phyloP scores from a whole-genome alignment of 1,140 invertebrate species.

The Bombus waltoni region DNA sequence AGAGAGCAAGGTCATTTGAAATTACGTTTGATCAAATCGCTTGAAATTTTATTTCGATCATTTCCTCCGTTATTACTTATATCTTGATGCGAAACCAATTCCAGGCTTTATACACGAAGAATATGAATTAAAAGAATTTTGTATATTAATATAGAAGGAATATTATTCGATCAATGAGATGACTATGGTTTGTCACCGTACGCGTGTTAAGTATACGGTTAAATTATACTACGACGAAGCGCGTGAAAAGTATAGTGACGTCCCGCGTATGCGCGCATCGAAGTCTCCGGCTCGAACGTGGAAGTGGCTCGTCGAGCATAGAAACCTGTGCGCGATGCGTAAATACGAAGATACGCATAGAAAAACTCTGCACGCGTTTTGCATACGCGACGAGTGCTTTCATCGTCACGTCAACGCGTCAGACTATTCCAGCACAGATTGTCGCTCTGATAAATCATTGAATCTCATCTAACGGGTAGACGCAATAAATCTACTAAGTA shows the following conservation, averaged over 20 bases:
- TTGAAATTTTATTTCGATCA: no score
- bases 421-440: conserved; percentile 40
- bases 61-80: background rate
- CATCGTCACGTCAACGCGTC: background rate
- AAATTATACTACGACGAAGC: background rate
- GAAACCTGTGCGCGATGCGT: background rate
- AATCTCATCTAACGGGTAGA: conserved; percentile 38
- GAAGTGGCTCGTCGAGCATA: background rate
- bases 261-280: conserved; percentile 32
- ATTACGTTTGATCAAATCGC: no score
- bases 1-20: no score
- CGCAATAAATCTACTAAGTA: conserved; percentile 27
- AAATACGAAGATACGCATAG: background rate
- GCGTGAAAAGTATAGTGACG: background rate
- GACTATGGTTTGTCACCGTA: background rate
- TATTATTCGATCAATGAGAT: background rate
- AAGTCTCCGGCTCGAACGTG: conserved; percentile 32
- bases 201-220: background rate
- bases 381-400: background rate
- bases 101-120: background rate
- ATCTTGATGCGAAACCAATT: background rate
- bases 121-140: background rate
- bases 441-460: conserved; percentile 42
- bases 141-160: background rate
- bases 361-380: background rate